Evolutionary conservation across 2,113 vertebrate species (phyloP).

Genomic region (Struthidea cinerea): DNA sequence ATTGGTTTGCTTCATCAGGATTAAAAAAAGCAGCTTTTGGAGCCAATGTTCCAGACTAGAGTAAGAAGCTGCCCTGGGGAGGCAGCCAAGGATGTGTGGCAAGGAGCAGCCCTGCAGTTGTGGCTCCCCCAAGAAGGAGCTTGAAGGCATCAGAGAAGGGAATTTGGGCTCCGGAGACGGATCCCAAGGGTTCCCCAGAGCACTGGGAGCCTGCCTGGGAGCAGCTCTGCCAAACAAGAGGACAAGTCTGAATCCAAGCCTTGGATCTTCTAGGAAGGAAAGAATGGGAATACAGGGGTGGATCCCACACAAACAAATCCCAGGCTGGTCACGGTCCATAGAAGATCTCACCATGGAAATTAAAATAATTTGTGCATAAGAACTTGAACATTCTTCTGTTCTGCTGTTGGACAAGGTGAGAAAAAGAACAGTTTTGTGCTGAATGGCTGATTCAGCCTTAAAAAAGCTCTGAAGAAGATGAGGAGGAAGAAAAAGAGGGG

Average conservation of each 20-base stretch:
- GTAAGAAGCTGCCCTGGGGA: constrained; percentile 10
- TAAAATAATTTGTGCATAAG: not conserved
- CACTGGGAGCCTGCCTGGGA: not conserved
- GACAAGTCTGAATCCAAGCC: not conserved
- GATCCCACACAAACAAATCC: not conserved
- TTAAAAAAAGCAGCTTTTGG: constrained; percentile 45
- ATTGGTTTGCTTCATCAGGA: constrained; percentile 16
- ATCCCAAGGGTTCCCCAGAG: not conserved
- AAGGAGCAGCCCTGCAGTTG: constrained; percentile 26
- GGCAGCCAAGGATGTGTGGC: not conserved
- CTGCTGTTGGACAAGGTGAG: not conserved
- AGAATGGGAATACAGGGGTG: not conserved
- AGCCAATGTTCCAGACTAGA: constrained; percentile 45
- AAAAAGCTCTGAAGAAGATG: not conserved
- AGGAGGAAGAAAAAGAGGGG: not conserved
- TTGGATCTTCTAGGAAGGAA: not conserved
- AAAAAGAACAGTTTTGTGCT: not conserved
- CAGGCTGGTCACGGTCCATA: not conserved
- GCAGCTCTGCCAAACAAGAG: not conserved
- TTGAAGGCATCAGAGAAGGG: constrained; percentile 5
- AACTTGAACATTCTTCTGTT: not conserved
- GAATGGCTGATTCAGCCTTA: not conserved
- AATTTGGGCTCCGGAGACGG: not conserved
- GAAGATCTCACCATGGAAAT: not conserved
- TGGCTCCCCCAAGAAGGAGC: constrained; percentile 25